Conservation (phyloP, 2,797 vertebrate genomes). For the Otolemur crassicaudatus region DNA sequence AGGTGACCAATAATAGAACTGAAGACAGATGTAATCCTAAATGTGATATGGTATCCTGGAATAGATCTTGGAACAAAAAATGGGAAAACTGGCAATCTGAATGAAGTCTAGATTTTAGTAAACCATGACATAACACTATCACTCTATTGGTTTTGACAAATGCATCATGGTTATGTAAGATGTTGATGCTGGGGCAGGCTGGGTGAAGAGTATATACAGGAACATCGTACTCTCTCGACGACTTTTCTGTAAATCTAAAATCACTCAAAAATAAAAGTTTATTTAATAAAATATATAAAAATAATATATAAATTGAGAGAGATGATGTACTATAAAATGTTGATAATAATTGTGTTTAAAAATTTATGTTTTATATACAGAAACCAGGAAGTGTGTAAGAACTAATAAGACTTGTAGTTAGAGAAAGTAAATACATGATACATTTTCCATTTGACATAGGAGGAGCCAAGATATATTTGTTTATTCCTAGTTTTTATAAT, state of each 20-base stretch:
- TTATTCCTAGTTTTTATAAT: neutral
- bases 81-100: neutral
- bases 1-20: neutral
- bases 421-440: neutral
- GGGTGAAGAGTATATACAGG: neutral
- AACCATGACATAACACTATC: neutral
- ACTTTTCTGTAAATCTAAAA: slow-evolving; percentile 48
- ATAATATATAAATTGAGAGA: neutral
- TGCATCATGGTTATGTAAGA: neutral
- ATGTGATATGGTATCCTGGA: neutral
- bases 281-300: slow-evolving; percentile 38
- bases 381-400: neutral
- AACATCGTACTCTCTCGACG: neutral
- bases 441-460: neutral
- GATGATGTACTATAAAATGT: neutral
- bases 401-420: neutral
- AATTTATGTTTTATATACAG: neutral
- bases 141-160: neutral
- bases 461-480: neutral
- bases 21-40: neutral
- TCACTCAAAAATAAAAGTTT: slow-evolving; percentile 65
- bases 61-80: neutral
- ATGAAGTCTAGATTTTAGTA: neutral
- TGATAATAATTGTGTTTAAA: neutral
- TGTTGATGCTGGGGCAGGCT: neutral